Base-by-base conservation (phyloP, 2,113 vertebrate genomes). In the Varanus komodoensis region DNA sequence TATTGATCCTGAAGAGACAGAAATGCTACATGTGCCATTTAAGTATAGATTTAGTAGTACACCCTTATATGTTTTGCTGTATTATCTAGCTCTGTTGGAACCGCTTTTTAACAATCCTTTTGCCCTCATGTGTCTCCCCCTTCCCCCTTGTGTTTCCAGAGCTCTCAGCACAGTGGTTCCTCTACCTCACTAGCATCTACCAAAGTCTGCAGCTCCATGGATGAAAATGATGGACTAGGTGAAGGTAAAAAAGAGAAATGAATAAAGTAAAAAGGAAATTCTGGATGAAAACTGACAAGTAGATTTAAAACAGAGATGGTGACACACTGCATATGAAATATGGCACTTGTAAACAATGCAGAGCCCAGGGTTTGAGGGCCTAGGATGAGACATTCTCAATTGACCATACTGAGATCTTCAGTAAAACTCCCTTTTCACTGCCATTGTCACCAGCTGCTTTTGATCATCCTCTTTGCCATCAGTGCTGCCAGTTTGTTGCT, bases 141-240 rank as follows among this genome's bases (percentile, higher is more conserved):
- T 95, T n/a, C 12, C 6, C 44, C 57, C 23, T n/a, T 89, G 3
- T 77, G 84, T 93, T 95, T 93, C 73, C 96, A 99, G 99, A 98
- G 99, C 89, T 99, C 99, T 92, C 99, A 98, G 44, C 98, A 99
- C 97, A 98, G 98, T 77, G 98, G 99, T 89, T 99, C 99, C 73
- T 99, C 99, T 89, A 98, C 99, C 90, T 99, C 99, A 87, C 97
- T 99, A 91, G 98, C 99, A 11, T 99, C 99, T 88, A 99, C 99
- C 92, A 99, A 99, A 97, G 98, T 99, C 67, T 99, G 99, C 97
- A 99, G 98, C 96, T 99, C 99, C 8, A 99, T 99, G 98, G 99
- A 99, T 84, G 99, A 99, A 93, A 98, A 98, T 1, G 99, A 99
- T 14, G 98, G 98, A 54, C 97, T 97, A 21, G 96, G 97, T 92